Evolutionary conservation across 2,113 vertebrate genomes (phyloP).

Genomic region (Pontoporia blainvillei): DNA sequence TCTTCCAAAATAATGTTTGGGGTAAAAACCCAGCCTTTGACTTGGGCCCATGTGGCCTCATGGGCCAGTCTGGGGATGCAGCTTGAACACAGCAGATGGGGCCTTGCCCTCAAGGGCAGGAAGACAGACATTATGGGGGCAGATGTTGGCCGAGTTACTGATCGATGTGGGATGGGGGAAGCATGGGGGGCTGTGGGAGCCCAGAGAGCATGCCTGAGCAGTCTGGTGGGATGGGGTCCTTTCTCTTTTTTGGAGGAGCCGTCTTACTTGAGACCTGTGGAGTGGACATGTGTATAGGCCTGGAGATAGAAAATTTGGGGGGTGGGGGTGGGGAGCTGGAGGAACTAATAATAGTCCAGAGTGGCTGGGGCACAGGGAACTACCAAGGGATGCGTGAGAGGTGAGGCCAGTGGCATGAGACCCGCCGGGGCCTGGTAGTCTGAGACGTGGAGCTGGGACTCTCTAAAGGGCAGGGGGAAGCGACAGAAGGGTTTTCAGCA

Average conservation of each 20-base stretch:
- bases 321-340: neutral
- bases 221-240: neutral
- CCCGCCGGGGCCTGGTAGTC: neutral
- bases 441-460: neutral
- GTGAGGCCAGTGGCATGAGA: neutral
- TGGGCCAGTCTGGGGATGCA: too few species aligned
- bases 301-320: neutral
- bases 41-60: neutral
- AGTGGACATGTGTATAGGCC: neutral
- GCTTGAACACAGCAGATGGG: neutral
- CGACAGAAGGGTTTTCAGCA: neutral
- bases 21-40: neutral
- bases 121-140: neutral
- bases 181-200: neutral
- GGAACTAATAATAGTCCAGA: neutral
- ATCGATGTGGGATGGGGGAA: neutral
- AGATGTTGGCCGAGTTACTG: neutral
- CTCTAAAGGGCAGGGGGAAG: neutral
- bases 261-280: neutral
- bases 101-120: neutral
- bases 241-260: neutral
- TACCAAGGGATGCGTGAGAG: neutral
- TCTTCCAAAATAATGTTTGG: neutral
- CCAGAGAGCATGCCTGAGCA: neutral
- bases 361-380: neutral